Evolutionary conservation across 2,797 vertebrate genomes (phyloP), one percentile per base, ranked within the genome.

Genomic region (Melanotaenia parkinsoni): DNA sequence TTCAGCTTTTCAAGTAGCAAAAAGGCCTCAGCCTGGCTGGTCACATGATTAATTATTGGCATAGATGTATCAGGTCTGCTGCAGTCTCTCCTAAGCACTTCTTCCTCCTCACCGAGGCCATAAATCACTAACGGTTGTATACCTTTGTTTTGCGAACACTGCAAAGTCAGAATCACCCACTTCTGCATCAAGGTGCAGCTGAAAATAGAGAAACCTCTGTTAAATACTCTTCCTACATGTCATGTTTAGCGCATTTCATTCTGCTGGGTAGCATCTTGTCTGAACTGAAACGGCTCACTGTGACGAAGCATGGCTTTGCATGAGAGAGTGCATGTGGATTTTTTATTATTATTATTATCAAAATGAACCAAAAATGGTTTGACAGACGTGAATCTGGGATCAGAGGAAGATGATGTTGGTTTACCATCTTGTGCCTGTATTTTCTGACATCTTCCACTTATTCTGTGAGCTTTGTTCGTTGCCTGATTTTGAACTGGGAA

Each of bases 241-340:
- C 40, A 43, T 63, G 26, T 58, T 37, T 18, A 5, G 62, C 12
- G 28, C 57, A 61, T 80, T 79, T 74, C 67, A 47, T 45, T 82
- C 75, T 72, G 26, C 37, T 4, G n/a, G 9, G 35, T 7, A 37
- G 35, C 35, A 37, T 62, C 38, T 63, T 63, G 53, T 79, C 72
- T 68, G 3, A 69, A 64, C 58, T 53, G 56, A 56, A 64, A 71
- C 77, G 2, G 4, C 32, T 51, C 35, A 33, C 22, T 26, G 57
- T 7, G 28, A 40, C 59, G 24, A 28, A 70, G 85, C 89, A 86
- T 80, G 87, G 76, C 82, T 83, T 86, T 79, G 89, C 83, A 85
- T 83, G 84, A 72, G 6, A 33, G 67, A 57, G 68, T 26, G 86
- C 85, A 88, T 81, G 89, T 28, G 18, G 73, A 66, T 37, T 79